A percentile compares a stretch with the other conserved stretches of the same genome.
Evolutionary conservation across 1,140 invertebrate genomes (phyloP).

Genomic region (Heliconius hewitsoni): DNA sequence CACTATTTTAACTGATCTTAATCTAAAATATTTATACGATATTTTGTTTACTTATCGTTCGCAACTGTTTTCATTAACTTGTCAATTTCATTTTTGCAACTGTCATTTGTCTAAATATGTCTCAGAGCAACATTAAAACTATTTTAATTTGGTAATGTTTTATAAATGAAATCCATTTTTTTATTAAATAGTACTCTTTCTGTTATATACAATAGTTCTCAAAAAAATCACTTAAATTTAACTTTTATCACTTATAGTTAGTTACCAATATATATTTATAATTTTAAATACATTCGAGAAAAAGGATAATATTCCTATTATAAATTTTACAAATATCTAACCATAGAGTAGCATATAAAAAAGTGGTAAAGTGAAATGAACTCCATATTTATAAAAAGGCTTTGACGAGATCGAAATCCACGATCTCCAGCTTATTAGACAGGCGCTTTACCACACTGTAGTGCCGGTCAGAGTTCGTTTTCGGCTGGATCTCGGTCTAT

Average conservation of each 20-base stretch:
- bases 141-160: not conserved
- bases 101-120: constrained; percentile 17
- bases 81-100: constrained; percentile 59
- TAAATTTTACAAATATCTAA: no score
- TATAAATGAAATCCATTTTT: no score
- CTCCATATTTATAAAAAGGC: not conserved
- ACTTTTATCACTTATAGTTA: no score
- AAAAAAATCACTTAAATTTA: no score
- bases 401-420: not conserved
- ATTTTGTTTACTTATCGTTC: constrained; percentile 17
- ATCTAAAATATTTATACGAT: constrained; percentile 7
- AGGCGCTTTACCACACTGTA: not conserved
- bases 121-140: not conserved
- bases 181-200: no score
- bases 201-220: no score
- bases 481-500: no score
- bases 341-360: no score
- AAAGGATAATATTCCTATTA: no score
- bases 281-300: no score
- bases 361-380: not conserved
- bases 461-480: no score
- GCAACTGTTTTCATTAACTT: constrained; percentile 59
- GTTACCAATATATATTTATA: no score
- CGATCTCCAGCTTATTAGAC: not conserved
- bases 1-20: not conserved